Conservation (phyloP, 2,797 vertebrate species). For the Dicrostonyx torquatus region DNA sequence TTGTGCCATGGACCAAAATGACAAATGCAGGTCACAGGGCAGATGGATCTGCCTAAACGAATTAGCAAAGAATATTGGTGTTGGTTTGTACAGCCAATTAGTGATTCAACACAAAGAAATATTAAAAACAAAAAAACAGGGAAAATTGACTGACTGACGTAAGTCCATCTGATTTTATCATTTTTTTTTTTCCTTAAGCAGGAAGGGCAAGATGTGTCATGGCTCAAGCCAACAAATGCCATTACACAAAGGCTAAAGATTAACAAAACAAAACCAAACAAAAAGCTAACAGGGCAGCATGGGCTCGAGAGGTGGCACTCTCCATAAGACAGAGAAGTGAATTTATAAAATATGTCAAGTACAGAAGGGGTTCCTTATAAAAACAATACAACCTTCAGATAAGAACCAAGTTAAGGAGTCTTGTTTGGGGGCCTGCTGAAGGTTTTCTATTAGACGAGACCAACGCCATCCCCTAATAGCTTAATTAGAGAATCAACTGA, state of each 20-base stretch:
- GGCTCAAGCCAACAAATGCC: conserved; percentile 57
- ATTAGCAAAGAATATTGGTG: conserved; percentile 12
- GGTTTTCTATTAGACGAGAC: neutral
- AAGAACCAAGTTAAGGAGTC: neutral
- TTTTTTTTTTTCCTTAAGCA: conserved; percentile 69
- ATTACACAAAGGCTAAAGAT: conserved; percentile 59
- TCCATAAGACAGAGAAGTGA: conserved; percentile 26
- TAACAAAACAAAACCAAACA: conserved; percentile 28
- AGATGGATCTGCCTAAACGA: conserved; percentile 6
- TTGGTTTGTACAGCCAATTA: neutral
- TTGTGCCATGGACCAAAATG: conserved; percentile 38
- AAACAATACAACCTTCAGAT: neutral
- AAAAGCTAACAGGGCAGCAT: neutral
- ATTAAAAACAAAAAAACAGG: neutral
- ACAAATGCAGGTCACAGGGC: conserved; percentile 17
- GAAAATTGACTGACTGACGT: conserved; percentile 65
- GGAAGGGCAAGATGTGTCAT: conserved; percentile 71
- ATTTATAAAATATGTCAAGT: neutral
- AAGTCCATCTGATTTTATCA: conserved; percentile 76
- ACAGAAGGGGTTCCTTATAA: neutral
- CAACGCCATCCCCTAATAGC: neutral
- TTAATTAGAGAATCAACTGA: neutral
- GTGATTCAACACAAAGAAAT: conserved; percentile 61
- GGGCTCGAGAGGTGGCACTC: neutral
- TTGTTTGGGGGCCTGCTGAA: neutral